phyloP scores from a whole-genome alignment of 2,797 vertebrate genomes.

The Scleropages formosus region DNA sequence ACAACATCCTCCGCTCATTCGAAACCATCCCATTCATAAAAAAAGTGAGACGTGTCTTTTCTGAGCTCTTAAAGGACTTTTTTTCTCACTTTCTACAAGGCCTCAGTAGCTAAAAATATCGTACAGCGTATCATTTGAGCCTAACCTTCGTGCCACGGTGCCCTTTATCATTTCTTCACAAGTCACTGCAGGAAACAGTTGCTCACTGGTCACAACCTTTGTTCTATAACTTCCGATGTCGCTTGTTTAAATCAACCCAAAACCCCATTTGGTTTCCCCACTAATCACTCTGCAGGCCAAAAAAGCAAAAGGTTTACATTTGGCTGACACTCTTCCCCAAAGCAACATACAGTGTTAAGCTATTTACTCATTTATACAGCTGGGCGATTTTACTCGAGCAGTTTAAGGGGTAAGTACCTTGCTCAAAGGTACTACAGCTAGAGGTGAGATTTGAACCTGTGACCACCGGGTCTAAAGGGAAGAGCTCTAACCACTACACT shows the following conservation, averaged over 20 bases:
- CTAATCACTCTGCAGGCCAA: not conserved
- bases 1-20: constrained; percentile 41
- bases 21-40: constrained; percentile 35
- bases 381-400: too few species aligned
- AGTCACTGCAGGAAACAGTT: not conserved
- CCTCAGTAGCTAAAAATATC: constrained; percentile 19
- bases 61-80: not conserved
- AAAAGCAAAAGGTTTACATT: constrained; percentile 4
- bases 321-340: too few species aligned
- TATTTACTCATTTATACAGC: too few species aligned
- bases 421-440: too few species aligned
- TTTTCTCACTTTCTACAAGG: constrained; percentile 10
- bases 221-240: not conserved
- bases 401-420: too few species aligned
- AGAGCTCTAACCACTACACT: too few species aligned
- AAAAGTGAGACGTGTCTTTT: not conserved
- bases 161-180: constrained; percentile 17
- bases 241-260: too few species aligned
- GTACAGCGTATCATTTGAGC: not conserved
- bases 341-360: too few species aligned
- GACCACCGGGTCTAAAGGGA: too few species aligned
- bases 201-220: not conserved
- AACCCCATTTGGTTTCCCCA: not conserved
- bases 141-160: constrained; percentile 6
- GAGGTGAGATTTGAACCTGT: too few species aligned